Evolutionary conservation across 2,888 invertebrate species (phyloP).

Genomic region (Drosophila algonquin): DNA sequence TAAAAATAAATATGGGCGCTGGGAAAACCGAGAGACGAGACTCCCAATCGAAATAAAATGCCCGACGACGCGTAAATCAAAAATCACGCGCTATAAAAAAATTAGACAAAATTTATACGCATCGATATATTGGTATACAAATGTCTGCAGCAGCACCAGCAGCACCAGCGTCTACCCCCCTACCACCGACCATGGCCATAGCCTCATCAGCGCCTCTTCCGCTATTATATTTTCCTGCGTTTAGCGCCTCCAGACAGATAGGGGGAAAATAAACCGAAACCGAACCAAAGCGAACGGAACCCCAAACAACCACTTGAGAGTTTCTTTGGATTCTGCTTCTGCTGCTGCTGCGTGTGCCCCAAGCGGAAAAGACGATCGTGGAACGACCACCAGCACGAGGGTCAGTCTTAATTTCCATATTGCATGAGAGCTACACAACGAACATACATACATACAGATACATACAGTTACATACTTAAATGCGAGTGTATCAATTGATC

Average conservation of each 20-base stretch:
- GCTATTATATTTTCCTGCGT: constrained; percentile 63
- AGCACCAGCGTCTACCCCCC: constrained; percentile 3
- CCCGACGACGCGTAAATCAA: constrained; percentile 79
- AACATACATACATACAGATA: neutral
- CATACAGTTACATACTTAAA: neutral
- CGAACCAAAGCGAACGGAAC: neutral
- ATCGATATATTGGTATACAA: constrained; percentile 43
- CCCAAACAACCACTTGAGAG: constrained; percentile 62
- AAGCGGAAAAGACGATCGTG: constrained; percentile 10
- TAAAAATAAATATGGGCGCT: constrained; percentile 75
- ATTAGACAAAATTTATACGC: constrained; percentile 71
- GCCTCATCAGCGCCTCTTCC: constrained; percentile 53
- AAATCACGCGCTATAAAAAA: constrained; percentile 70
- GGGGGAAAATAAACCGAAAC: constrained; percentile 3
- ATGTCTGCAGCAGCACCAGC: constrained; percentile 25
- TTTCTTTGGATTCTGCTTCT: constrained; percentile 50
- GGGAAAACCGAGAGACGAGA: constrained; percentile 48
- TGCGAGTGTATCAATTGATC: constrained; percentile 19
- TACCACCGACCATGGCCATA: constrained; percentile 9
- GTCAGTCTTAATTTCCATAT: constrained; percentile 32
- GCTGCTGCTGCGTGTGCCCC: constrained; percentile 23
- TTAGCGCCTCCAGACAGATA: constrained; percentile 67
- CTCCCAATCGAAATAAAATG: constrained; percentile 66
- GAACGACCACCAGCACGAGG: constrained; percentile 8
- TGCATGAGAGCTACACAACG: constrained; percentile 23